phyloP scores from a whole-genome alignment of 2,888 invertebrate species.

The Lochmaea crataegi region DNA sequence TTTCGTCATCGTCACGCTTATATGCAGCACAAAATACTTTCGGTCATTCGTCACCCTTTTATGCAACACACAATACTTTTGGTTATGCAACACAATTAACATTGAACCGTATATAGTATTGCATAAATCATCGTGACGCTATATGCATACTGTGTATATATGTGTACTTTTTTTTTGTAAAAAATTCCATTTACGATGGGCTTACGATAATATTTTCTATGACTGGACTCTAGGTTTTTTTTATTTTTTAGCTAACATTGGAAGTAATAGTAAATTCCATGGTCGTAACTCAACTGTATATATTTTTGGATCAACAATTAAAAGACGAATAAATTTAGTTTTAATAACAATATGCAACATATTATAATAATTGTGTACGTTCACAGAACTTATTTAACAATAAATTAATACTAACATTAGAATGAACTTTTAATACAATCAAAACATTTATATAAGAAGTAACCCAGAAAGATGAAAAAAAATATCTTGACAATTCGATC shows the following conservation, averaged over 20 bases:
- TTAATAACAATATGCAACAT: background rate
- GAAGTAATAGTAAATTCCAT: constrained; percentile 37
- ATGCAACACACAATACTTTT: too few species aligned
- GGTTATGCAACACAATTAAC: too few species aligned
- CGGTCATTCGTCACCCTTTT: too few species aligned
- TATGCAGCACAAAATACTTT: too few species aligned
- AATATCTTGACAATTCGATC: constrained; percentile 7
- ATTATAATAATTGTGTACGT: background rate
- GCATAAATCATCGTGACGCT: too few species aligned
- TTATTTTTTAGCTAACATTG: constrained; percentile 38
- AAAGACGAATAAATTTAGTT: background rate
- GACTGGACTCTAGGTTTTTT: too few species aligned
- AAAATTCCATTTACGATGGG: too few species aligned
- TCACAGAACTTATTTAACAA: background rate
- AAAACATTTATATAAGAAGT: constrained; percentile 9
- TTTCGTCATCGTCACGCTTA: too few species aligned
- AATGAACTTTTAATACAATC: background rate
- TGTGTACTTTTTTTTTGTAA: too few species aligned
- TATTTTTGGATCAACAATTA: constrained; percentile 19
- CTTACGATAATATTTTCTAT: too few species aligned
- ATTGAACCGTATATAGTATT: too few species aligned
- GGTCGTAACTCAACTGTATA: constrained; percentile 39
- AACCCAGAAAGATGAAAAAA: constrained; percentile 10
- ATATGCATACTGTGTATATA: too few species aligned
- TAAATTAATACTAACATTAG: background rate